Percentiles rank a stretch among this genome's conserved stretches.
Evolutionary conservation across 2,113 vertebrate species (phyloP).

Genomic region (Microtus pennsylvanicus): DNA sequence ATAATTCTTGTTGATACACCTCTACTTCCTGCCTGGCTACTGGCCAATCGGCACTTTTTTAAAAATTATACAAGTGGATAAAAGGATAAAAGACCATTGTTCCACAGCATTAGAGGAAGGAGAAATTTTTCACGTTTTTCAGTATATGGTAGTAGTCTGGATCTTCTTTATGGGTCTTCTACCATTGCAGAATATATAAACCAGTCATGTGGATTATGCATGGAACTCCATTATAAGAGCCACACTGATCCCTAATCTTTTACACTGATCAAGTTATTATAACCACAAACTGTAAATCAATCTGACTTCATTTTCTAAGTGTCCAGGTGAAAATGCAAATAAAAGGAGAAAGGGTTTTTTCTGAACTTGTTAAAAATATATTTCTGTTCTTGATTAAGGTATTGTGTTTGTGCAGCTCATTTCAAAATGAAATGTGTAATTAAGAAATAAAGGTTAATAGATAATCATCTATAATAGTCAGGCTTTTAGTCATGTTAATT

Average conservation of each 20-base stretch:
- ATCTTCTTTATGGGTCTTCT: neutral
- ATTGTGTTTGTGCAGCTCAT: too few relatives aligned
- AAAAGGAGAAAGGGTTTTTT: conserved; percentile 5
- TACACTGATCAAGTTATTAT: neutral
- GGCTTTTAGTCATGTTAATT: too few relatives aligned
- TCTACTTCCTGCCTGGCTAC: too few relatives aligned
- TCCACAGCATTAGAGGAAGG: neutral
- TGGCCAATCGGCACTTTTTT: too few relatives aligned
- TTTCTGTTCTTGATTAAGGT: too few relatives aligned
- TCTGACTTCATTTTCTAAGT: neutral
- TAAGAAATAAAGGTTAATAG: too few relatives aligned
- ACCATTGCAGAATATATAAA: neutral
- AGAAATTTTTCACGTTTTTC: neutral
- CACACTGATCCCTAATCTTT: neutral
- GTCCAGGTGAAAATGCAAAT: conserved; percentile 12
- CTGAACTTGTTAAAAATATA: neutral
- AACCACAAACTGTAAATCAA: conserved; percentile 29
- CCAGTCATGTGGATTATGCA: neutral
- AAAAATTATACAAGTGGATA: too few relatives aligned
- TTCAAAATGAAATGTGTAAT: too few relatives aligned
- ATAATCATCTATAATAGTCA: too few relatives aligned
- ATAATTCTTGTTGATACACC: too few relatives aligned
- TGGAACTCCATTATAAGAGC: neutral
- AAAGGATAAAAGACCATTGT: too few relatives aligned
- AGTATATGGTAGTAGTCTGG: neutral